Conservation (phyloP, 1,140 invertebrate genomes). For the Epicauta chinensis region DNA sequence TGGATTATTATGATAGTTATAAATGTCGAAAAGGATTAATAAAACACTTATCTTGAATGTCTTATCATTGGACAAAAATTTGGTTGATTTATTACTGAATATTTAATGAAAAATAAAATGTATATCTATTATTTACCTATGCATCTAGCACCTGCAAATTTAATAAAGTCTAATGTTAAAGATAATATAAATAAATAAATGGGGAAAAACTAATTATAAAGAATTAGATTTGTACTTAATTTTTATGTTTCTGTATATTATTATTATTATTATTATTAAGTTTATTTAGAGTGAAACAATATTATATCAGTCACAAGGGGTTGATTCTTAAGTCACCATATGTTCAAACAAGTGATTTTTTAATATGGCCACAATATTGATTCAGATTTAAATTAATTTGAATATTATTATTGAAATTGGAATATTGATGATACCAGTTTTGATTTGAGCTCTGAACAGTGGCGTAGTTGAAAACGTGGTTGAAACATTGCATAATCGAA, state of each 20-base stretch:
- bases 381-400: conserved; percentile 17
- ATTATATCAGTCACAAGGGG: background rate
- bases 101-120: background rate
- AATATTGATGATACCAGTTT: conserved; percentile 3
- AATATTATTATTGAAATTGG: conserved; percentile 12
- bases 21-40: background rate
- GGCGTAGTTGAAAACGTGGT: no score
- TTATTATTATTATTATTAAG: background rate
- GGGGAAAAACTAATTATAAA: background rate
- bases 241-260: background rate
- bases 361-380: conserved; percentile 14
- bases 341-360: conserved; percentile 17
- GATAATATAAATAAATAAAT: background rate
- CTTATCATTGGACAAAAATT: background rate
- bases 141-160: background rate
- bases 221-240: background rate
- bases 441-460: conserved; percentile 4
- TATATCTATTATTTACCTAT: conserved; percentile 1
- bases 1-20: background rate
- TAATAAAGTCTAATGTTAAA: background rate
- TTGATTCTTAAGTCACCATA: background rate
- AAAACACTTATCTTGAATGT: background rate
- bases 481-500: no score
- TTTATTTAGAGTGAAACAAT: background rate
- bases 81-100: background rate